These are phyloP conservation scores for Cryptoblepharus egeriae DNA, from an alignment of 2,797 vertebrate genomes.

Conservation along the genomic window DNA sequence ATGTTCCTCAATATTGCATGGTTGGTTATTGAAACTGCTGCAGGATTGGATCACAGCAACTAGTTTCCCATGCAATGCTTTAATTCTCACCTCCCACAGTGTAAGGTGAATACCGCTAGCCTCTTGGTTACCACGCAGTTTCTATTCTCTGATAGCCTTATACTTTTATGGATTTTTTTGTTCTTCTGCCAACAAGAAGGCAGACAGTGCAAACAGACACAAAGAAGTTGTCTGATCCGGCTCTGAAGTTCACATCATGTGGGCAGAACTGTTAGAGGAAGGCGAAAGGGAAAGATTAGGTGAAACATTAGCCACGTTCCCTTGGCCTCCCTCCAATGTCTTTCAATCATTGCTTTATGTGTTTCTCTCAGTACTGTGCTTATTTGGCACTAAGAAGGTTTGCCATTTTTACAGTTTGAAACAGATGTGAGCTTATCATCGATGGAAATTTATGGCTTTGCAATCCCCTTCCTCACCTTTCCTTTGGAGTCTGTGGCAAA, in stretches of 20 bases:
- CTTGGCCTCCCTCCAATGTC: conserved; percentile 71
- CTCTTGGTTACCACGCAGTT: accelerated
- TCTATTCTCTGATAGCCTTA: neutral
- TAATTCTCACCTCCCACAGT: accelerated
- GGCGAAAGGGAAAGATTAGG: conserved; percentile 72
- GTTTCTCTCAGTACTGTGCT: conserved; percentile 62
- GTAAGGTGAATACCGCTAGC: accelerated
- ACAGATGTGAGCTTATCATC: conserved; percentile 71
- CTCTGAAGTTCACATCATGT: conserved; percentile 41
- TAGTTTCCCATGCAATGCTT: neutral
- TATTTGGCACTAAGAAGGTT: conserved; percentile 69
- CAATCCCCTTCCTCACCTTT: conserved; percentile 49
- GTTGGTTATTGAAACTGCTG: accelerated
- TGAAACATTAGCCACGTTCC: conserved; percentile 76
- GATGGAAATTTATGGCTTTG: conserved; percentile 64
- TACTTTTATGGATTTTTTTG: conserved; percentile 32
- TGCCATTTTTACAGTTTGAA: conserved; percentile 71
- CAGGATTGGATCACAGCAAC: accelerated
- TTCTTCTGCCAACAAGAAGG: conserved; percentile 45
- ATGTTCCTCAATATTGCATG: accelerated
- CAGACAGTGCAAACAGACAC: conserved; percentile 63
- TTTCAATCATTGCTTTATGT: conserved; percentile 81
- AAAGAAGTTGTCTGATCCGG: conserved; percentile 52
- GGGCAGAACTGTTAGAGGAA: conserved; percentile 47
- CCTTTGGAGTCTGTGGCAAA: conserved; percentile 54